A percentile compares a stretch with the other conserved stretches of the same genome.
phyloP scores from a whole-genome alignment of 2,113 vertebrate species.

The Pipra filicauda region DNA sequence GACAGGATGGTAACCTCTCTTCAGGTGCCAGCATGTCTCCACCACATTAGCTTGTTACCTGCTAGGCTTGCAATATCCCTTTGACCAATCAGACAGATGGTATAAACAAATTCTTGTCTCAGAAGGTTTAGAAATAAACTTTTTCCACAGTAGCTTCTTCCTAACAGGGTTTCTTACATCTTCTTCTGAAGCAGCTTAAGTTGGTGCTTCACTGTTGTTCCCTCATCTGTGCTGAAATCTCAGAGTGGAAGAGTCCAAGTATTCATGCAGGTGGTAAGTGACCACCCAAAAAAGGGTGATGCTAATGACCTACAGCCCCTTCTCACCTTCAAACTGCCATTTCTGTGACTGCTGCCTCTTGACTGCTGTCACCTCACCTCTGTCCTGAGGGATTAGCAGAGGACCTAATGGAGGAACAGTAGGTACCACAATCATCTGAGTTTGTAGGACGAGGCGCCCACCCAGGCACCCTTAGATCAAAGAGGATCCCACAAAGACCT shows the following conservation, averaged over 20 bases:
- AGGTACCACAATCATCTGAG: rapidly evolving
- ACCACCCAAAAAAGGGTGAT: neutral
- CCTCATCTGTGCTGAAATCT: neutral
- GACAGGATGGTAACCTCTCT: neutral
- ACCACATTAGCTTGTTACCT: neutral
- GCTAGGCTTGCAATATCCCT: neutral
- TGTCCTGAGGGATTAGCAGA: neutral
- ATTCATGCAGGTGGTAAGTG: neutral
- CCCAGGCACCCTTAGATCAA: neutral
- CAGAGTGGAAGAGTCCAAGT: neutral
- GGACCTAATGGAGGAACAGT: neutral
- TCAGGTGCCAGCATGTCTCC: neutral
- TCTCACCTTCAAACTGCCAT: neutral
- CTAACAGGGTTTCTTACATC: neutral
- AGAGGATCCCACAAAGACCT: neutral
- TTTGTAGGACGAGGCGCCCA: neutral
- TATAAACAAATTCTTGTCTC: neutral
- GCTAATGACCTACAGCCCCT: neutral
- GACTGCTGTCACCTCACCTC: neutral
- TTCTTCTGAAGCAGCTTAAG: neutral
- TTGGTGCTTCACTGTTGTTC: neutral
- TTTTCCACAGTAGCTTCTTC: neutral
- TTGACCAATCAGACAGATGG: neutral
- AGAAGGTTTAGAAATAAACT: neutral
- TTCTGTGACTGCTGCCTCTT: neutral